A percentile compares a stretch with the other conserved stretches of the same genome.
phyloP scores from a whole-genome alignment of 2,113 vertebrate species.

The Neogobius melanostomus region DNA sequence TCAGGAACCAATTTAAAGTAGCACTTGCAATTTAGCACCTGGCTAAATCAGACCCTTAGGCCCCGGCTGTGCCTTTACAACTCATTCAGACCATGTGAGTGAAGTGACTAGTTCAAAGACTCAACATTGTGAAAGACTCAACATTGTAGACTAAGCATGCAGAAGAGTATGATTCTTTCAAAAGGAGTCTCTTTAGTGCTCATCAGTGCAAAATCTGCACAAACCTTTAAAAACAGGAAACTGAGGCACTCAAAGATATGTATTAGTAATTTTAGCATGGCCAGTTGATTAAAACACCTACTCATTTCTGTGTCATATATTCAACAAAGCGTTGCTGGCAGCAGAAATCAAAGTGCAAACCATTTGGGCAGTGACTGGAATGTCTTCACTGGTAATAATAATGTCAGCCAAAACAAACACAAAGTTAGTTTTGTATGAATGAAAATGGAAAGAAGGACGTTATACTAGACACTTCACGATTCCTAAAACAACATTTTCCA shows the following conservation, averaged over 20 bases:
- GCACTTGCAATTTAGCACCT: not conserved
- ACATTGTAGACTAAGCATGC: too few species aligned
- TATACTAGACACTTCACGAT: not conserved
- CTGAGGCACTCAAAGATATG: too few species aligned
- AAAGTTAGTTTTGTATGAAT: not conserved
- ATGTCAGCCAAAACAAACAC: not conserved
- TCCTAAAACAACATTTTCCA: not conserved
- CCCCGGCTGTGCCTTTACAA: not conserved
- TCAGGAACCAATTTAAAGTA: too few species aligned
- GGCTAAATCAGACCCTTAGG: not conserved
- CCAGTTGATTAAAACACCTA: too few species aligned
- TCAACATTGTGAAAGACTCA: not conserved
- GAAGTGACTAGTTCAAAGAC: not conserved
- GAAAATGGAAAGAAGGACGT: not conserved
- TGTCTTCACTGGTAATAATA: too few species aligned
- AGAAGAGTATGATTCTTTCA: too few species aligned
- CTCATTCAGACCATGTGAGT: not conserved
- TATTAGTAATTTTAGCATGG: too few species aligned
- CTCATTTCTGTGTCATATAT: too few species aligned
- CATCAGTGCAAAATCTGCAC: too few species aligned
- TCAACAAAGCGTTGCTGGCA: not conserved
- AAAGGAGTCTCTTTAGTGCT: too few species aligned
- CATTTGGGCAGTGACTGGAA: not conserved
- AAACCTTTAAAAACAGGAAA: too few species aligned
- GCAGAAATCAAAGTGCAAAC: not conserved